Percentiles rank a stretch among this genome's conserved stretches.
Conservation (phyloP, 1,140 invertebrate species). For the Nixonia krombeini region DNA sequence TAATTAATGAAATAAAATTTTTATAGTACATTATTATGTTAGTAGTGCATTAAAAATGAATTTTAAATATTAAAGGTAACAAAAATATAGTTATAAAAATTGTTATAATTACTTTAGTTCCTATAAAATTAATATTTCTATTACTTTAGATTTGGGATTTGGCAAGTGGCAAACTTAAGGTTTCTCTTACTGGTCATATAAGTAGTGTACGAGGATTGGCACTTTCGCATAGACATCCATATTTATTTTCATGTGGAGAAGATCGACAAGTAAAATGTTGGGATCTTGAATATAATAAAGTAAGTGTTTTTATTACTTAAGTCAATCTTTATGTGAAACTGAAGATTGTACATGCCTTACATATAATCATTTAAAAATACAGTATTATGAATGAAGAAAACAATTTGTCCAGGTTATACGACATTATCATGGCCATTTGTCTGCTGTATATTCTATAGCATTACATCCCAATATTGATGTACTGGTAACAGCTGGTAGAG, state of each 20-base stretch:
- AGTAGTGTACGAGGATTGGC: constrained; percentile 96
- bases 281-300: constrained; percentile 99
- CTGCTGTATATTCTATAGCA: constrained; percentile 94
- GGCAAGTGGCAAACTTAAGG: constrained; percentile 93
- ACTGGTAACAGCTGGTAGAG: constrained; percentile 92
- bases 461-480: constrained; percentile 98
- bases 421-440: constrained; percentile 99
- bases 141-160: constrained; percentile 94
- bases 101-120: too few relatives aligned
- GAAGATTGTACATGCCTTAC: too few relatives aligned
- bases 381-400: not conserved
- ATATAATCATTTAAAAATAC: too few relatives aligned
- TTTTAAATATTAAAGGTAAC: too few relatives aligned
- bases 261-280: constrained; percentile 99
- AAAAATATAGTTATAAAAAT: too few relatives aligned
- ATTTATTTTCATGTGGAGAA: constrained; percentile 98
- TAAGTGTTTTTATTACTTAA: constrained; percentile 47
- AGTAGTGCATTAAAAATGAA: not conserved
- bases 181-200: constrained; percentile 98
- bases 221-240: constrained; percentile 95
- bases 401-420: constrained; percentile 83
- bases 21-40: not conserved
- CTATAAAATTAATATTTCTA: too few relatives aligned
- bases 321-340: constrained; percentile 3
- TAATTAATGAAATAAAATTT: too few relatives aligned